Evolutionary conservation across 2,113 vertebrate genomes (phyloP).

Genomic region (Hemiscyllium ocellatum): DNA sequence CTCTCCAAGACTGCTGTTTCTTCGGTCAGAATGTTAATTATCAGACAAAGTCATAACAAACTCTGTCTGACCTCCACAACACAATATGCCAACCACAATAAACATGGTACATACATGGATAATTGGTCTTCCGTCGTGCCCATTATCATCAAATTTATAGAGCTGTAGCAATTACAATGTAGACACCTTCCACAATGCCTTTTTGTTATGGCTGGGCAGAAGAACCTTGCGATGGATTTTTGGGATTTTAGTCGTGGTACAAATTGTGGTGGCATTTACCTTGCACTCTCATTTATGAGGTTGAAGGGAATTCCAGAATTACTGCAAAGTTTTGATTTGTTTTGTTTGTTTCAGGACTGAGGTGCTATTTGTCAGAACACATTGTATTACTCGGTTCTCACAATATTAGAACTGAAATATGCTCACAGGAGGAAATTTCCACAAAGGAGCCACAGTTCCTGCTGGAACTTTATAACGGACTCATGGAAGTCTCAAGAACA

Average conservation of each 20-base stretch:
- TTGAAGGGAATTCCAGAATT: not conserved
- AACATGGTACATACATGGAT: not conserved
- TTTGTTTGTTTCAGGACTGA: not conserved
- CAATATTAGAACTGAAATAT: not conserved
- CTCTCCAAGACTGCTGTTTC: not conserved
- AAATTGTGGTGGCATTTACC: not conserved
- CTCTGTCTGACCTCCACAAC: not conserved
- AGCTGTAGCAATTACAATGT: not conserved
- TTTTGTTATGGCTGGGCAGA: not conserved
- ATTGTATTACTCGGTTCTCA: not conserved
- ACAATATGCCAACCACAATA: not conserved
- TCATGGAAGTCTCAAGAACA: not conserved
- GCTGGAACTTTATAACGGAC: not conserved
- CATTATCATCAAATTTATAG: not conserved
- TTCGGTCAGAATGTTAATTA: not conserved
- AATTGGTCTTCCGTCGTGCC: not conserved
- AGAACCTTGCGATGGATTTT: not conserved
- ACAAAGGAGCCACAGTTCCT: not conserved
- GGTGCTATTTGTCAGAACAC: not conserved
- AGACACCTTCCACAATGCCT: no score
- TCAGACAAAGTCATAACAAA: not conserved
- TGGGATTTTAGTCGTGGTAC: not conserved
- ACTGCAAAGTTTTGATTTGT: not conserved
- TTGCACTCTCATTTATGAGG: not conserved
- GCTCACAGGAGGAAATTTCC: not conserved